Percentiles rank a stretch among this genome's conserved stretches.
Evolutionary conservation across 1,140 invertebrate genomes (phyloP).

Genomic region (Atta texana): DNA sequence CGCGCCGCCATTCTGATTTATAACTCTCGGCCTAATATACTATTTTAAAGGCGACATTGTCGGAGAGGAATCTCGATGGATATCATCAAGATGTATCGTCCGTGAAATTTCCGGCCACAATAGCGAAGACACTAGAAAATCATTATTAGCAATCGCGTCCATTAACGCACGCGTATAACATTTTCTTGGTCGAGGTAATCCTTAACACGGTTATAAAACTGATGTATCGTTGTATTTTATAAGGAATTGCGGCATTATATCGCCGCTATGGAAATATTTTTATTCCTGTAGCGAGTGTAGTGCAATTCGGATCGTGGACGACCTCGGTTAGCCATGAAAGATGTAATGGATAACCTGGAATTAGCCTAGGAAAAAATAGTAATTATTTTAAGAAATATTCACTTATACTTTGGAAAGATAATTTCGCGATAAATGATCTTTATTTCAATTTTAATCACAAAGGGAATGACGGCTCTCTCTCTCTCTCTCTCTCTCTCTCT

Average conservation of each 20-base stretch:
- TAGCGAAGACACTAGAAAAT: conserved; percentile 62
- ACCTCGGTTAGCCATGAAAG: background rate
- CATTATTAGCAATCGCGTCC: conserved; percentile 66
- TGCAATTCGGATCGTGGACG: background rate
- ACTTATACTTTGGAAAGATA: background rate
- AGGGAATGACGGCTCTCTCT: no score
- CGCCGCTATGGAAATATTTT: conserved; percentile 53
- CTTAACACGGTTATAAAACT: conserved; percentile 48
- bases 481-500: background rate
- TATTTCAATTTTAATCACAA: conserved; percentile 5
- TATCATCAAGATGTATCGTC: conserved; percentile 66
- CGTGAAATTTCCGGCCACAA: conserved; percentile 53
- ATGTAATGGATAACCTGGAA: conserved; percentile 31
- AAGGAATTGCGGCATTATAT: conserved; percentile 31
- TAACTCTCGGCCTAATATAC: conserved; percentile 72
- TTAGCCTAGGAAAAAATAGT: conserved; percentile 27
- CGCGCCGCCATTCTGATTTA: conserved; percentile 69
- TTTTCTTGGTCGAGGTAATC: conserved; percentile 1
- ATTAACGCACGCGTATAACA: conserved; percentile 64
- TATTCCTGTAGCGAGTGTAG: background rate
- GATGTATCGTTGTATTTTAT: conserved; percentile 39
- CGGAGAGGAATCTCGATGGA: conserved; percentile 74
- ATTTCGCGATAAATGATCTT: background rate
- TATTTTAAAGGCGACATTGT: conserved; percentile 76
- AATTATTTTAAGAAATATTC: conserved; percentile 26